A percentile compares a stretch with the other conserved stretches of the same genome.
Evolutionary conservation across 2,113 vertebrate species (phyloP).

Genomic region (Melanerpes formicivorus): DNA sequence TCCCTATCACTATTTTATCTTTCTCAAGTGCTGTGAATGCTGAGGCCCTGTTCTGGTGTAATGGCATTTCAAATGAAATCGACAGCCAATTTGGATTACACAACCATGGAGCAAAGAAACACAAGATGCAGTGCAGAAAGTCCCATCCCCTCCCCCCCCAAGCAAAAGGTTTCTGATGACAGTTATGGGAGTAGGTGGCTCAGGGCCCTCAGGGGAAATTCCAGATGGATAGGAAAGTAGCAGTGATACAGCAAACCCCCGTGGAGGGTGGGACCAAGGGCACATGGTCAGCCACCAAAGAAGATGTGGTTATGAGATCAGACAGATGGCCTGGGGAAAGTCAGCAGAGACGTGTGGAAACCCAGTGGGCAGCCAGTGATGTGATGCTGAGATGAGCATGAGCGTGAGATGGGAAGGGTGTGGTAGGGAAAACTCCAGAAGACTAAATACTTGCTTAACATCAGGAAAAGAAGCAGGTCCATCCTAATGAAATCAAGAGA

Average conservation of each 20-base stretch:
- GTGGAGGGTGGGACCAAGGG: neutral
- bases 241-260: neutral
- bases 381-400: neutral
- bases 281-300: neutral
- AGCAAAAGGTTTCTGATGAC: conserved; percentile 25
- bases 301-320: conserved; percentile 60
- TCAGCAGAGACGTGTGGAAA: conserved; percentile 31
- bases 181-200: conserved; percentile 20
- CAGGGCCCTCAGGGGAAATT: conserved; percentile 42
- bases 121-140: neutral
- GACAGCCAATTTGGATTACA: neutral
- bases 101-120: neutral
- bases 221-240: conserved; percentile 42
- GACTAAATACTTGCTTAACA: neutral
- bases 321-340: neutral
- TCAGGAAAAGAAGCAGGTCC: conserved; percentile 51
- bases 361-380: neutral
- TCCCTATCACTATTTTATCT: conserved; percentile 10
- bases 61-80: neutral
- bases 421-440: neutral
- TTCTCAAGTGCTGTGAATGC: neutral
- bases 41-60: neutral
- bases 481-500: neutral
- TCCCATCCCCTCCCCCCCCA: neutral
- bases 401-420: conserved; percentile 41